A percentile compares a stretch with the other conserved stretches of the same genome.
phyloP scores from a whole-genome alignment of 2,797 vertebrate species.

The Myripristis murdjan region DNA sequence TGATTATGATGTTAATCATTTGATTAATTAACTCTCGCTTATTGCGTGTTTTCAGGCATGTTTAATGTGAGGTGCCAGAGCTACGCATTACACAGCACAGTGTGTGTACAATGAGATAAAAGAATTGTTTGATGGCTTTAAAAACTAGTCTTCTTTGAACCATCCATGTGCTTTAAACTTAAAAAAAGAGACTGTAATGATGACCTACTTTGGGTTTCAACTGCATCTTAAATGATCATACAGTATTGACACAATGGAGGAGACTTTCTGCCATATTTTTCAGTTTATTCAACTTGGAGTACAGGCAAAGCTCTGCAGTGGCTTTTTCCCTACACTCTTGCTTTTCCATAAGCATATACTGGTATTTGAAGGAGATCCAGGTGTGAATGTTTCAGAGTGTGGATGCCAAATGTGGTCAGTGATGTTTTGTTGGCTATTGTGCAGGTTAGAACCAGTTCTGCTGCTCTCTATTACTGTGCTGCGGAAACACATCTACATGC shows the following conservation, averaged over 20 bases:
- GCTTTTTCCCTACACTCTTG: not conserved
- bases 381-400: constrained; percentile 9
- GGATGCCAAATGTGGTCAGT: not conserved
- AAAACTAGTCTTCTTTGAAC: too few species aligned
- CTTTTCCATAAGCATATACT: constrained; percentile 11
- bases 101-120: not conserved
- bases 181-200: too few species aligned
- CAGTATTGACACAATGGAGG: too few species aligned
- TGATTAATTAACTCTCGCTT: not conserved
- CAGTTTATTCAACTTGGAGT: too few species aligned
- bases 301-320: too few species aligned
- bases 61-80: not conserved
- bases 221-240: too few species aligned
- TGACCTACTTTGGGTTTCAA: too few species aligned
- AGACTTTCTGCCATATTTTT: too few species aligned
- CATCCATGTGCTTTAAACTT: too few species aligned
- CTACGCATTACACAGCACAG: not conserved
- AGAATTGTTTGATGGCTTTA: not conserved
- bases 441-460: constrained; percentile 61
- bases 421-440: constrained; percentile 5
- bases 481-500: constrained; percentile 79
- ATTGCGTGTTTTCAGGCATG: not conserved
- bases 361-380: not conserved
- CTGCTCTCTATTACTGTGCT: constrained; percentile 67
- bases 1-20: not conserved